phyloP scores from a whole-genome alignment of 2,888 invertebrate genomes.

The Frankliniella fusca region DNA sequence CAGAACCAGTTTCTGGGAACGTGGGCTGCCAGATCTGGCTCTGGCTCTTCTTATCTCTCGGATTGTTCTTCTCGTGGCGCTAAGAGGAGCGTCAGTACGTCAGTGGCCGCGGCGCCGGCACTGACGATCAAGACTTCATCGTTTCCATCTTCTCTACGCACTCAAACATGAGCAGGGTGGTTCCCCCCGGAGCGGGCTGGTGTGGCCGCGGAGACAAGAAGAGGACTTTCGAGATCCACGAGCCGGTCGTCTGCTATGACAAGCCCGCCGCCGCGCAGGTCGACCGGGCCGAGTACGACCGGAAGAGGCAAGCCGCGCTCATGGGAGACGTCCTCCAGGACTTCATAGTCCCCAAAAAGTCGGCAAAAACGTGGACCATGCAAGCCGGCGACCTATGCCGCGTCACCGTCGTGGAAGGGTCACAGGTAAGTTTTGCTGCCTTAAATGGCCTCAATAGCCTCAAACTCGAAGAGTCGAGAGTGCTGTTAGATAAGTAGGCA shows the following conservation, averaged over 20 bases:
- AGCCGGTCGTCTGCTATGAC: slow-evolving; percentile 35
- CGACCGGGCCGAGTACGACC: slow-evolving; percentile 33
- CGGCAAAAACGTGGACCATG: slow-evolving; percentile 41
- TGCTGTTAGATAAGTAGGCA: no score
- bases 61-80: no score
- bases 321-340: slow-evolving; percentile 31
- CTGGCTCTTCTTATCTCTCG: no score
- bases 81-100: no score
- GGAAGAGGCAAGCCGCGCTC: slow-evolving; percentile 33
- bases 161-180: background rate
- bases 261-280: slow-evolving; percentile 30
- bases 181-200: slow-evolving; percentile 32
- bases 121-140: no score
- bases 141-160: no score
- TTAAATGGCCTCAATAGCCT: no score
- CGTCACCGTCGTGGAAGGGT: background rate
- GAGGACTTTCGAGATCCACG: slow-evolving; percentile 30
- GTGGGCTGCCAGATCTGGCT: no score
- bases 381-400: slow-evolving; percentile 41
- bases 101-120: no score
- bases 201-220: slow-evolving; percentile 36
- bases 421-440: background rate
- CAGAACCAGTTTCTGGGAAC: no score
- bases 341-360: slow-evolving; percentile 35
- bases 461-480: no score